These are phyloP conservation scores for Threskiornis aethiopicus DNA, from an alignment of 2,797 vertebrate species.

Conservation along the genomic window DNA sequence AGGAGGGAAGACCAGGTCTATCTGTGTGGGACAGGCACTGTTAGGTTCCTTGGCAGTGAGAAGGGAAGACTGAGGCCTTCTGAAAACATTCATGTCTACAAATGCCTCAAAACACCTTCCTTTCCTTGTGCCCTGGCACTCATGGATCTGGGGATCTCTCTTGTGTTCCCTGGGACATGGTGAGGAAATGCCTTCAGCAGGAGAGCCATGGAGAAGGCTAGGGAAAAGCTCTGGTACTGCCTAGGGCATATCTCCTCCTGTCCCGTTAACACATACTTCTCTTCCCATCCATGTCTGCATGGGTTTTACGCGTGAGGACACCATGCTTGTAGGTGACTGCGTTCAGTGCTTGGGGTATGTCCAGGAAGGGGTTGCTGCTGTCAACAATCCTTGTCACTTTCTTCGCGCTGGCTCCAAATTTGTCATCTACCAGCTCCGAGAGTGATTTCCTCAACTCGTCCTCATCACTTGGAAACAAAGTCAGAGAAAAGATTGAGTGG, in stretches of 20 bases:
- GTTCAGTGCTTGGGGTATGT: constrained; percentile 89
- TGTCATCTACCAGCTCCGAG: constrained; percentile 95
- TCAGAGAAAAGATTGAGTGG: not conserved
- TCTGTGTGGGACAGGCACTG: not conserved
- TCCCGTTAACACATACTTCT: constrained; percentile 83
- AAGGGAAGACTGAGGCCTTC: not conserved
- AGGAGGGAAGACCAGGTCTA: not conserved
- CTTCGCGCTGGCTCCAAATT: constrained; percentile 89
- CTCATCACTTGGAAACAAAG: constrained; percentile 84
- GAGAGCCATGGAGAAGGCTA: not conserved
- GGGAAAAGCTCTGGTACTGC: not conserved
- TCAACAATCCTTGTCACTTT: constrained; percentile 92
- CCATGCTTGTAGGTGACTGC: constrained; percentile 96
- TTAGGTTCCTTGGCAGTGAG: not conserved
- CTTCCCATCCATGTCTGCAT: constrained; percentile 96
- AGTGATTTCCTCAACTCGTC: constrained; percentile 95
- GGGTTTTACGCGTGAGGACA: constrained; percentile 91
- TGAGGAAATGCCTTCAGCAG: not conserved
- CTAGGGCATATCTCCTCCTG: not conserved
- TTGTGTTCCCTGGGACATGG: not conserved
- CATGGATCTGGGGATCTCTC: not conserved
- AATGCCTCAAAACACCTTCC: not conserved
- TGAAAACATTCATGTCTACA: not conserved
- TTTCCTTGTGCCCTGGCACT: not conserved
- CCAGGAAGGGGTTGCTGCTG: constrained; percentile 94